These are phyloP conservation scores for Eulemur rubriventer DNA, from an alignment of 2,797 vertebrate species.

Conservation along the genomic window DNA sequence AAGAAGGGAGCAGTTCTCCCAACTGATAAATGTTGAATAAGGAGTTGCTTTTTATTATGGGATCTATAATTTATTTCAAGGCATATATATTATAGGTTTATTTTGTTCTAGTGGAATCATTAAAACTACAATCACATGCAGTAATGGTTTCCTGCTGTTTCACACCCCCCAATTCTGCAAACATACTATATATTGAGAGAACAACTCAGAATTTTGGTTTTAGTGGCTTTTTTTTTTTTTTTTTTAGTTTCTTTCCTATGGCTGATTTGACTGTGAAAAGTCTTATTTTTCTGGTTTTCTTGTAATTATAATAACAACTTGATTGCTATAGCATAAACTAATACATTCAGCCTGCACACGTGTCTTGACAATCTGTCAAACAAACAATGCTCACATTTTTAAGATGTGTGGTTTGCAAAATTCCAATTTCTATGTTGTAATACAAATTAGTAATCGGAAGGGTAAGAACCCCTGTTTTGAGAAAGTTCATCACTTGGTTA, in stretches of 20 bases:
- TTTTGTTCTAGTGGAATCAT: constrained; percentile 75
- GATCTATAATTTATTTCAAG: constrained; percentile 81
- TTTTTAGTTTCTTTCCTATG: constrained; percentile 68
- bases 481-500: constrained; percentile 77
- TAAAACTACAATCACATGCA: constrained; percentile 71
- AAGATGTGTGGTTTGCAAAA: constrained; percentile 74
- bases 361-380: constrained; percentile 79
- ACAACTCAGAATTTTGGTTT: constrained; percentile 75
- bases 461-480: constrained; percentile 73
- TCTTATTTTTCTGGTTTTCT: constrained; percentile 82
- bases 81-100: constrained; percentile 77
- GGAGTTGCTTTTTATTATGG: constrained; percentile 51
- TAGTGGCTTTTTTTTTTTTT: no score
- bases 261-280: constrained; percentile 77
- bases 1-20: constrained; percentile 68
- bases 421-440: constrained; percentile 76
- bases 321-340: constrained; percentile 82
- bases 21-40: constrained; percentile 60
- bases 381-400: constrained; percentile 79
- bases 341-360: constrained; percentile 73
- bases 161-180: constrained; percentile 64
- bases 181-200: constrained; percentile 65
- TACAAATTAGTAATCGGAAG: constrained; percentile 83
- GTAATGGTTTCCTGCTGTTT: constrained; percentile 76
- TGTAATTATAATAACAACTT: constrained; percentile 83